phyloP scores from a whole-genome alignment of 1,140 invertebrate genomes.

The Pseudobourletiella spinata region DNA sequence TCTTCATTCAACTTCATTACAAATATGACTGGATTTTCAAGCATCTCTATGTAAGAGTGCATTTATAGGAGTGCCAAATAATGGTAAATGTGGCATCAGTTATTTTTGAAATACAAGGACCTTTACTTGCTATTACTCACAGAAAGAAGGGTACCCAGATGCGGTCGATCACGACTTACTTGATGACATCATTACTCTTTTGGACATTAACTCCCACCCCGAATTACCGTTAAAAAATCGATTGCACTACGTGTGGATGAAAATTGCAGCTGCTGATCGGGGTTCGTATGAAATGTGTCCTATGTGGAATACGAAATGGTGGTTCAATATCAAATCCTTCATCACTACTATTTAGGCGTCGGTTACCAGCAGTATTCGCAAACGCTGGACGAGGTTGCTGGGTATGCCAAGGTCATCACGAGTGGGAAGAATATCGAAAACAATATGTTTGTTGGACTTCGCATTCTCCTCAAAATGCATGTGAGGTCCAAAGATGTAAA shows the following conservation, averaged over 20 bases:
- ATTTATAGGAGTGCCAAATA: neutral
- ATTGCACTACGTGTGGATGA: slow-evolving; percentile 2
- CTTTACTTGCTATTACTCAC: neutral
- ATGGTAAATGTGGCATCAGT: neutral
- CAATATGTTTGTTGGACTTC: slow-evolving; percentile 14
- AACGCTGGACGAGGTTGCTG: neutral
- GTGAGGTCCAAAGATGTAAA: no score
- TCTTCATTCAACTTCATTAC: slow-evolving; percentile 15
- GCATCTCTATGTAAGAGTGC: slow-evolving; percentile 9
- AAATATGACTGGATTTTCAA: slow-evolving; percentile 19
- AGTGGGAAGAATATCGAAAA: neutral
- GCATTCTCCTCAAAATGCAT: neutral
- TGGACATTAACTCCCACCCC: neutral
- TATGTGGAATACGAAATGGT: no score
- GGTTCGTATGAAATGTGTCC: no score
- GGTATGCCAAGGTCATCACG: neutral
- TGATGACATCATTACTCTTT: neutral
- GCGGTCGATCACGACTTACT: neutral
- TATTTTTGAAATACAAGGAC: neutral
- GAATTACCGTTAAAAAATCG: neutral
- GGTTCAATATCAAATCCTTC: no score
- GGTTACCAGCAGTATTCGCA: neutral
- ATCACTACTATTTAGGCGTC: neutral
- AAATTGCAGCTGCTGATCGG: neutral
- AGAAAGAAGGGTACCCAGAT: slow-evolving; percentile 1